Conservation (phyloP, 1,140 invertebrate genomes). For the Conopomorpha cramerella region DNA sequence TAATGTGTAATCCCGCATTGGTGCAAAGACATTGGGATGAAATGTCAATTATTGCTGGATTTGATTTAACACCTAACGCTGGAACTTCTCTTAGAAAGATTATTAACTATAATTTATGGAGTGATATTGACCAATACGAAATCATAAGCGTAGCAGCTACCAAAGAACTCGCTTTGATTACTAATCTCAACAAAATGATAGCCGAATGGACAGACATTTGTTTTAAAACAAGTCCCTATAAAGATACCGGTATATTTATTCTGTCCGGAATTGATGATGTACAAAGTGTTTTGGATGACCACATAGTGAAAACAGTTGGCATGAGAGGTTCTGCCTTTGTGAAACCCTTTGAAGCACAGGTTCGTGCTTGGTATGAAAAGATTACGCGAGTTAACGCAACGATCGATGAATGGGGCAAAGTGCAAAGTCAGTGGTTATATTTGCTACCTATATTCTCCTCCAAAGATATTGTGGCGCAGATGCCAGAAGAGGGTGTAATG, state of each 20-base stretch:
- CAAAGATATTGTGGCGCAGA: conserved; percentile 90
- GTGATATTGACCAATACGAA: conserved; percentile 79
- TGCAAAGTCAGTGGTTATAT: conserved; percentile 89
- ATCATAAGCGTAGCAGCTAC: conserved; percentile 87
- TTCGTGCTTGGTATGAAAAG: conserved; percentile 81
- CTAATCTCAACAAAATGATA: conserved; percentile 81
- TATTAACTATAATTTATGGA: conserved; percentile 74
- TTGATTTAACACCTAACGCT: conserved; percentile 84
- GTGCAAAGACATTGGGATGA: conserved; percentile 89
- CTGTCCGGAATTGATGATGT: conserved; percentile 84
- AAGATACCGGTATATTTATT: conserved; percentile 80
- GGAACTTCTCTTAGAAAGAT: conserved; percentile 84
- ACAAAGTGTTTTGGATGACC: conserved; percentile 84
- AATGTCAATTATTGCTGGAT: conserved; percentile 82
- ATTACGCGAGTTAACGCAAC: conserved; percentile 78
- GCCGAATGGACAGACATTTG: conserved; percentile 81
- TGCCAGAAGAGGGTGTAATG: conserved; percentile 86
- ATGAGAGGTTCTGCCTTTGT: conserved; percentile 92
- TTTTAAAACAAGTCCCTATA: conserved; percentile 74
- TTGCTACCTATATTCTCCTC: conserved; percentile 92
- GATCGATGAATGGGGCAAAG: conserved; percentile 87
- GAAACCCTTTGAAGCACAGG: conserved; percentile 83
- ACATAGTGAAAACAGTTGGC: conserved; percentile 84
- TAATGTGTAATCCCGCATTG: conserved; percentile 87
- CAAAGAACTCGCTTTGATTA: conserved; percentile 83